phyloP scores from a whole-genome alignment of 1,140 invertebrate species.

The Olivierus martensii region DNA sequence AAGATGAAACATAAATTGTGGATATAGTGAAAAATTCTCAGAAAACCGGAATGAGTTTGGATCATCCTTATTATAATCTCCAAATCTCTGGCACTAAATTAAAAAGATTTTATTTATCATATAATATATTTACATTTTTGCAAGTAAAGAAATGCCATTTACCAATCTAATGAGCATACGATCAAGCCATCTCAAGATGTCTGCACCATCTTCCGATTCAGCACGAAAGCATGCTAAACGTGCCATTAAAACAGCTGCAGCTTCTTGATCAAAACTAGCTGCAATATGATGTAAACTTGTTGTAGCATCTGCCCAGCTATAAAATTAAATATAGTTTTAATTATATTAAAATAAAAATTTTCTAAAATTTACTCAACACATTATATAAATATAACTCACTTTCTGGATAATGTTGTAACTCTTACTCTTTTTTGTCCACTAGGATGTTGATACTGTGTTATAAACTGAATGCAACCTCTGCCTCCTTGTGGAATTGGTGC shows the following conservation, averaged over 20 bases:
- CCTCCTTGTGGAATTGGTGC: constrained; percentile 91
- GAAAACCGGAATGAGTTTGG: constrained; percentile 88
- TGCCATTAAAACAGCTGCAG: constrained; percentile 92
- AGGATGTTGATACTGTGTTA: constrained; percentile 97
- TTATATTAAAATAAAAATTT: background rate
- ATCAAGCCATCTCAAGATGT: constrained; percentile 96
- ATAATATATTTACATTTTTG: background rate
- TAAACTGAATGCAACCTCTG: constrained; percentile 92
- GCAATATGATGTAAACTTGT: constrained; percentile 41
- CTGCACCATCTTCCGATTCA: constrained; percentile 81
- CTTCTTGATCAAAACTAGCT: constrained; percentile 97
- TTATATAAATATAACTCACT: constrained; percentile 43
- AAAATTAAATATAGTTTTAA: constrained; percentile 8
- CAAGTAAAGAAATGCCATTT: constrained; percentile 22
- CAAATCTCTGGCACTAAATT: constrained; percentile 94
- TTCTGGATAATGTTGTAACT: constrained; percentile 91
- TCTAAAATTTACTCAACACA: background rate
- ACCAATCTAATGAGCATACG: constrained; percentile 93
- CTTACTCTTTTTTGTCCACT: constrained; percentile 86
- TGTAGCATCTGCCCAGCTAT: constrained; percentile 39
- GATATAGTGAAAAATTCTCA: constrained; percentile 95
- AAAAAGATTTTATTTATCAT: constrained; percentile 13
- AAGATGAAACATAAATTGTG: constrained; percentile 99
- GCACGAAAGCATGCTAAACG: constrained; percentile 90
- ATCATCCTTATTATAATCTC: constrained; percentile 95